Evolutionary conservation across 2,888 invertebrate species (phyloP).

Genomic region (Microctonus brassicae): DNA sequence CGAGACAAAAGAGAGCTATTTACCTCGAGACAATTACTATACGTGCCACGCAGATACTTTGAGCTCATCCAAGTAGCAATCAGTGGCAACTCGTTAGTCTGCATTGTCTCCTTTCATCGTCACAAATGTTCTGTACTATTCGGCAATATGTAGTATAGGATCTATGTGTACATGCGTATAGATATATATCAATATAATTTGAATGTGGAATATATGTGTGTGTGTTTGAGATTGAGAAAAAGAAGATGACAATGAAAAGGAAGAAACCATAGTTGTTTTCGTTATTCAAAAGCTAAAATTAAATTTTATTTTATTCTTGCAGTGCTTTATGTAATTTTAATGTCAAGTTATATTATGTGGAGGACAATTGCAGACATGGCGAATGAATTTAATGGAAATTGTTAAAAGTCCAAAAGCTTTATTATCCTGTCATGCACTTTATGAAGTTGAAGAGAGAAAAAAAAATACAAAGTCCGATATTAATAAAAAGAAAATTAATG

Average conservation of each 20-base stretch:
- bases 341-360: neutral
- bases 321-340: neutral
- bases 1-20: constrained; percentile 33
- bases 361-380: neutral
- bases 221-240: neutral
- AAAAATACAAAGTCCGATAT: no score
- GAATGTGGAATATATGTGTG: no score
- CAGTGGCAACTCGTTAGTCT: constrained; percentile 34
- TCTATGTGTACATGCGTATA: neutral
- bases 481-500: no score
- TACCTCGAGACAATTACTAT: constrained; percentile 35
- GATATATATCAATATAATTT: neutral
- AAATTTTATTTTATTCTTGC: neutral
- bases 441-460: neutral
- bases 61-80: constrained; percentile 35
- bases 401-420: neutral
- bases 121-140: constrained; percentile 5
- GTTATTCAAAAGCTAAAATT: neutral
- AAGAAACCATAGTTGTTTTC: neutral
- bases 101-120: constrained; percentile 29
- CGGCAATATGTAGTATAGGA: no score
- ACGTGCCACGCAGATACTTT: constrained; percentile 31
- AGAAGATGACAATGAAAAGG: neutral
- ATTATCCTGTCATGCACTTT: neutral
- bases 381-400: neutral